Evolutionary conservation across 2,888 invertebrate species (phyloP), one percentile per base, ranked within the genome.

Genomic region (Carabus problematicus): DNA sequence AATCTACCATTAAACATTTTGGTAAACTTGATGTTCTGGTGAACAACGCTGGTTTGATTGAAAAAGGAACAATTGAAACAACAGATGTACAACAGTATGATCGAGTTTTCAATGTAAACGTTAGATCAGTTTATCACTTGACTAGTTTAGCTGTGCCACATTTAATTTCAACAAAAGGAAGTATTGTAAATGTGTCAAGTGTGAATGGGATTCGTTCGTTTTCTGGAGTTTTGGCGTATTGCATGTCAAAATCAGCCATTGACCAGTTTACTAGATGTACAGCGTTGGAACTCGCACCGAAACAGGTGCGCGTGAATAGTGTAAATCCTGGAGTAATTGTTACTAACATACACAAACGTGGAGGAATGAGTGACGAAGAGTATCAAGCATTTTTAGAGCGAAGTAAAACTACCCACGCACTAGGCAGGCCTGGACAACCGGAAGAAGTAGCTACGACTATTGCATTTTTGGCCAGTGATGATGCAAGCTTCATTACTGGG

Each of bases 261-360:
- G 98, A 99, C 82, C 98, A 98, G 79, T 90, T 99, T 73, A 98
- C 98, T 0, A 87, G 93, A 75, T 97, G 97, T 81, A 87, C 91
- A 1, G 97, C 98, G 3, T 82, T 99, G 70, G 98, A 95, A 77
- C 80, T 95, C 63, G 94, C 93, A 14, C 77, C 87, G 0, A 92
- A 93, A 81, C 89, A 91, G 71, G 94, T 97, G 0, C 84, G 97
- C 70, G 95, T 95, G 0, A 97, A 97, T 81, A 88, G 91, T 73
- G 95, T 97, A 0, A 96, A 96, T 82, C 98, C 98, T 12, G 98
- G 98, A 61, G 97, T 98, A 0, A 91, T 93, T 12, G 80, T 93
- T 0, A 98, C 97, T 0, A 92, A 95, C 79, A 80, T 97, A 41
- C 97, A 98, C 75, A 91, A 88, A 77, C 86, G 91, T 69, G 93